A percentile compares a stretch with the other conserved stretches of the same genome.
Evolutionary conservation across 2,888 invertebrate genomes (phyloP).

Genomic region (Sinelater perroti): DNA sequence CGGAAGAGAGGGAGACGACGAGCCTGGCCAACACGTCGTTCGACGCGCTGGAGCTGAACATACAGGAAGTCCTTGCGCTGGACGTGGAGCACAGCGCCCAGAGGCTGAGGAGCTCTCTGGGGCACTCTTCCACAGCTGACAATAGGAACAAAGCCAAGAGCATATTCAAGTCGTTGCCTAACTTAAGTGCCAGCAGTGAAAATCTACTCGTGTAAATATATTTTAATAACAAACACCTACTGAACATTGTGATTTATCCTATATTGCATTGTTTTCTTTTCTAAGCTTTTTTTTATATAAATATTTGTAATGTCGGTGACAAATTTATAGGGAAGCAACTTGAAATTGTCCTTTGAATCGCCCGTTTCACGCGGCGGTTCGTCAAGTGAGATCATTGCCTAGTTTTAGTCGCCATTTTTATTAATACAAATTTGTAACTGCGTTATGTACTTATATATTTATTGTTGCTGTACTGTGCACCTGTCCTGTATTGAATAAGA

Average conservation of each 20-base stretch:
- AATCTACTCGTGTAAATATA: slow-evolving; percentile 64
- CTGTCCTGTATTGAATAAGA: too few relatives aligned
- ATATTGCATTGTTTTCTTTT: slow-evolving; percentile 22
- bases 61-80: slow-evolving; percentile 63
- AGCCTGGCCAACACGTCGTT: slow-evolving; percentile 51
- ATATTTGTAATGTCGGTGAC: slow-evolving; percentile 29
- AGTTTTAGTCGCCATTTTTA: too few relatives aligned
- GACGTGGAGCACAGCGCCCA: slow-evolving; percentile 59
- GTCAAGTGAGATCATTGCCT: too few relatives aligned
- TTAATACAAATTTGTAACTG: too few relatives aligned
- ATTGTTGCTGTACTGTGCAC: too few relatives aligned
- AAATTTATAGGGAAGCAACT: too few relatives aligned
- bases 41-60: slow-evolving; percentile 62
- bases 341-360: too few relatives aligned
- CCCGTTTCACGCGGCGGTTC: too few relatives aligned
- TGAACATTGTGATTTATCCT: slow-evolving; percentile 34
- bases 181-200: slow-evolving; percentile 75
- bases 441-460: too few relatives aligned
- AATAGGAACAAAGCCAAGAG: slow-evolving; percentile 47
- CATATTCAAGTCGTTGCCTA: slow-evolving; percentile 73
- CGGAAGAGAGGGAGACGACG: slow-evolving; percentile 28
- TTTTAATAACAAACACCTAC: slow-evolving; percentile 23
- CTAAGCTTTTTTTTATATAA: slow-evolving; percentile 27
- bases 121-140: slow-evolving; percentile 53
- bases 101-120: slow-evolving; percentile 52